Evolutionary conservation across 2,888 invertebrate species (phyloP), one percentile per base, ranked within the genome.

Genomic region (Odontothrips loti): DNA sequence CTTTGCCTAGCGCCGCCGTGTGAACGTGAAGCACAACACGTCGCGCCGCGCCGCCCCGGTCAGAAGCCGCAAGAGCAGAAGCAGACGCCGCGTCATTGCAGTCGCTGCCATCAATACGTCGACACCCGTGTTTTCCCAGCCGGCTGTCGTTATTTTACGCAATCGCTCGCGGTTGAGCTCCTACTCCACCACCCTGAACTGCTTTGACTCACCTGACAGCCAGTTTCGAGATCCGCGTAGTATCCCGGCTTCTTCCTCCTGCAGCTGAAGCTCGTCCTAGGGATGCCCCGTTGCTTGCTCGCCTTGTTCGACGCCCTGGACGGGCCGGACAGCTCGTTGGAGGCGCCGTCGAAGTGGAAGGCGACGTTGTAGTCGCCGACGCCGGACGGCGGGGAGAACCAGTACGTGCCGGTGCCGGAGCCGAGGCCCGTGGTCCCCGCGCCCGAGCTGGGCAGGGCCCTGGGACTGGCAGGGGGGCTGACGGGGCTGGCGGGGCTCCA

Each of bases 211-310:
- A 88, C 89, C 87, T 89, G 89, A 83, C 89, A 89, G 80, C 87
- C 85, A 11, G 89, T 87, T 83, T 89, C 88, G 17, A 87, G 85
- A 83, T 89, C 89, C 0, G 88, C 89, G 84, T 89, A 89, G 85
- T 89, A 89, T 11, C 89, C 89, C 12, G 88, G 88, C 68, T 86
- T 86, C 83, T 88, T 88, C 80, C 86, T 86, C 6, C 85, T 84
- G 83, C 89, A 89, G 27, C 85, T 86, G 85, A 89, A 89, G 10
- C 86, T 85, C 11, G 89, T 89, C 82, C 85, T 85, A 0, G 89
- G 89, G 79, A 89, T 87, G 79, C 83, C 85, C 20, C 58, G 58
- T 20, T 15, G 12, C 58, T 17, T 0, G 12, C 15, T 6, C 58
- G 20, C 58, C 68, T 8, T 27, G 68, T 12, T 75, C 11, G n/a